Evolutionary conservation across 2,113 vertebrate species (phyloP).

Genomic region (Myotis davidii): DNA sequence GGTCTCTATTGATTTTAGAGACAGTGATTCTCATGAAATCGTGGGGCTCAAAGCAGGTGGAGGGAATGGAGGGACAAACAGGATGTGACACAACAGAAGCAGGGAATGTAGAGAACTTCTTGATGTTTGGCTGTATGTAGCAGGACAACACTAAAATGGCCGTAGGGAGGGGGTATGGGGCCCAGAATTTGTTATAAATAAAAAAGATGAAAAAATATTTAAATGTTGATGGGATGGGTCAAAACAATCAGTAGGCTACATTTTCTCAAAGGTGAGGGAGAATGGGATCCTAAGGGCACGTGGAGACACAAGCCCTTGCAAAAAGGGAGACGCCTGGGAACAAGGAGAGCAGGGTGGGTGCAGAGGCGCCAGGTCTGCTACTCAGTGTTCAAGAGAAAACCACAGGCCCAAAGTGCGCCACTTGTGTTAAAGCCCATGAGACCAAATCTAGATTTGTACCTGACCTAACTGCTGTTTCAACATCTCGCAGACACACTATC

Average conservation of each 20-base stretch:
- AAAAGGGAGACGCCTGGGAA: neutral
- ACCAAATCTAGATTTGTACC: neutral
- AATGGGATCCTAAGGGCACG: rapidly evolving
- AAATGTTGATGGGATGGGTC: neutral
- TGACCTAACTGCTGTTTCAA: neutral
- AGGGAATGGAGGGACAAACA: neutral
- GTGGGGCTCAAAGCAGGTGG: neutral
- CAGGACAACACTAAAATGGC: neutral
- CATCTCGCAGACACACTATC: neutral
- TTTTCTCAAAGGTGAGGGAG: neutral
- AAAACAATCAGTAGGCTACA: neutral
- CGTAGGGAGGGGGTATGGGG: neutral
- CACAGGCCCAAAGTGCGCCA: neutral
- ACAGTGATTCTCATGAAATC: neutral
- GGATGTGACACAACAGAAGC: neutral
- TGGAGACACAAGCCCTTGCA: neutral
- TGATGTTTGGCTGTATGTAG: neutral
- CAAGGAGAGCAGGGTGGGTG: neutral
- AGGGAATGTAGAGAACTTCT: neutral
- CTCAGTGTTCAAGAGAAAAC: neutral
- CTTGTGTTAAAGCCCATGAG: neutral
- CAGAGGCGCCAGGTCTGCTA: neutral
- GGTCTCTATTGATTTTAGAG: neutral
- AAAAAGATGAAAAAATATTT: neutral
- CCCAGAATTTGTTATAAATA: neutral